Conservation (phyloP, 2,113 vertebrate genomes). For the Enhydra lutris region DNA sequence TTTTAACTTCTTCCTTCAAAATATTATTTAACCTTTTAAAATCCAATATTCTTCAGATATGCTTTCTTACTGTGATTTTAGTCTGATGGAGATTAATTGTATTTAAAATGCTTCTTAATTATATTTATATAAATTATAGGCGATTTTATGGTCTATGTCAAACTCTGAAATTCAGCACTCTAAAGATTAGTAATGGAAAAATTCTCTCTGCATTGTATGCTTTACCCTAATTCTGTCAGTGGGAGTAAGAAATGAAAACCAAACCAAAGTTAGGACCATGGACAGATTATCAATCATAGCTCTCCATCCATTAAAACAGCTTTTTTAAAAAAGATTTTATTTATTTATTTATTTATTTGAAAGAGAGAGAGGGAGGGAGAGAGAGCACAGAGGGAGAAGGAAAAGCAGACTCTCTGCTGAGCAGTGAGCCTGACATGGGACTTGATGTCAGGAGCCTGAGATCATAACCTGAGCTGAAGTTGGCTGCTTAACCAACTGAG, state of each 20-base stretch:
- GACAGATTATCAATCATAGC: conserved; percentile 34
- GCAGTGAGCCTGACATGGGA: no score
- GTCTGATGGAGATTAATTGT: conserved; percentile 19
- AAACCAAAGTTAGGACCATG: conserved; percentile 51
- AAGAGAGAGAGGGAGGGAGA: no score
- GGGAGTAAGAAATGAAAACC: conserved; percentile 49
- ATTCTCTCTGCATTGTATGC: conserved; percentile 16
- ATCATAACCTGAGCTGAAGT: no score
- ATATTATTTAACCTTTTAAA: conserved; percentile 66
- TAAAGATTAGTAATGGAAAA: conserved; percentile 61
- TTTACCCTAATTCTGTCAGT: conserved; percentile 65
- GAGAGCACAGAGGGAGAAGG: no score
- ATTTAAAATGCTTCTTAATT: conserved; percentile 45
- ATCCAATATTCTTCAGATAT: conserved; percentile 18
- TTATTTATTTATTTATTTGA: no score
- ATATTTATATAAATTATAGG: conserved; percentile 27
- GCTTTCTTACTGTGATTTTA: conserved; percentile 44
- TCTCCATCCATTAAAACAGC: background rate
- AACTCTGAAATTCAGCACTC: conserved; percentile 57
- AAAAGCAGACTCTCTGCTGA: no score
- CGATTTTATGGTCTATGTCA: conserved; percentile 42
- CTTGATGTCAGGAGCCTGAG: no score
- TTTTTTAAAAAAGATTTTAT: background rate
- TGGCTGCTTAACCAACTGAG: no score
- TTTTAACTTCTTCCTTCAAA: conserved; percentile 48